Conservation (phyloP, 2,113 vertebrate species). For the Tetrax tetrax region DNA sequence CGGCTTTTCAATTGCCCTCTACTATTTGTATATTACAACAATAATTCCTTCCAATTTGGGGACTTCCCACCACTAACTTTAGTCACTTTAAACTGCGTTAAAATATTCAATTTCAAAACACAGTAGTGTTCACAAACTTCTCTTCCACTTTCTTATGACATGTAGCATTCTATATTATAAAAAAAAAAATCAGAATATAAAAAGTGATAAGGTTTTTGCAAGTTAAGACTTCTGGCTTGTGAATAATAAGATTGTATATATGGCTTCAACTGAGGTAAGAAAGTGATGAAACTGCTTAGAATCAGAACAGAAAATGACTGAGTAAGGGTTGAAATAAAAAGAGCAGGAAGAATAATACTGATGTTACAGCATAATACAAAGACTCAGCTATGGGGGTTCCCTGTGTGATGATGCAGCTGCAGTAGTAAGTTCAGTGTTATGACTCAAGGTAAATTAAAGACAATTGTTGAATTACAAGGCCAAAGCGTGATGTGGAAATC, state of each 20-base stretch:
- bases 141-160: background rate
- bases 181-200: background rate
- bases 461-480: background rate
- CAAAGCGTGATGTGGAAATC: background rate
- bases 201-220: background rate
- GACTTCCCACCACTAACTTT: background rate
- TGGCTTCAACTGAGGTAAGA: background rate
- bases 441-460: background rate
- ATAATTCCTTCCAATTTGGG: background rate
- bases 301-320: background rate
- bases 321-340: background rate
- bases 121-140: background rate
- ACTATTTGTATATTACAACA: background rate
- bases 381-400: background rate
- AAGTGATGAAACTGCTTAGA: background rate
- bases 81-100: background rate
- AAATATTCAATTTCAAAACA: background rate
- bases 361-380: background rate
- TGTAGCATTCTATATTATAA: background rate
- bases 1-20: background rate
- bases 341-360: background rate
- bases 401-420: background rate
- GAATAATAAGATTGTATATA: background rate
- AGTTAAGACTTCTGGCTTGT: background rate
- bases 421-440: background rate